Evolutionary conservation across 2,888 invertebrate species (phyloP), one percentile per base, ranked within the genome.

Genomic region (Callosobruchus maculatus): DNA sequence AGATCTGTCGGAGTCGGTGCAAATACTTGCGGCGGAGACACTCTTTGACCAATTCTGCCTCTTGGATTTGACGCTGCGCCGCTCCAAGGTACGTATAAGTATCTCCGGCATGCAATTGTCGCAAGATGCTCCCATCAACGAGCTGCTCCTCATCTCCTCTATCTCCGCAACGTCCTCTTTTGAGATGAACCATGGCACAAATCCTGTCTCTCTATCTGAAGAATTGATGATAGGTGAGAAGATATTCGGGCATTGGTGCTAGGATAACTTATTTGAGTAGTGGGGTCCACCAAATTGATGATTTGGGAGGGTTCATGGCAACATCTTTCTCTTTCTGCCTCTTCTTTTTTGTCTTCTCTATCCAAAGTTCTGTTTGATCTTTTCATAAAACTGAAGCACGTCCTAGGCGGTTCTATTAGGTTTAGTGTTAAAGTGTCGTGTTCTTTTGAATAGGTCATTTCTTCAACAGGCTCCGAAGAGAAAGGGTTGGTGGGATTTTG

Each of bases 291-390:
- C 3, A 73, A 66, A 20, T 31, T 74, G 3, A 74, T 20, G 66
- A 70, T 49, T 26, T 72, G 69, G 1, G 68, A 2, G 0, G 21
- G 73, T 21, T 67, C 71, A 31, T 70, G n/a, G 22, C 67, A 18
- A 7, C 20, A 9, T 71, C 22, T 68, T 22, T 72, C 72, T 21
- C 22, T 20, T 9, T 4, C 68, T 21, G 68, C 22, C 21, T 70
- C 68, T 9, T 30, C 30, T 69, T 73, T 74, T 69, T 74, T 77
- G 5, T 73, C 69, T 26, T n/a, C 21, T 66, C 71, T 69, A 20
- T 72, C 22, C 0, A 75, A 22, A 0, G 77, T 77, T 20, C 77
- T 67, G 20, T 77, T 77, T 21, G 75, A 71, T 68, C 68, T 77
- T 67, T 77, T 77, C 2, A 73, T 5, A n/a, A 49, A 77, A 21